Percentiles rank a stretch among this genome's conserved stretches.
phyloP scores from a whole-genome alignment of 2,888 invertebrate genomes.

The Pandemis cinnamomeana region DNA sequence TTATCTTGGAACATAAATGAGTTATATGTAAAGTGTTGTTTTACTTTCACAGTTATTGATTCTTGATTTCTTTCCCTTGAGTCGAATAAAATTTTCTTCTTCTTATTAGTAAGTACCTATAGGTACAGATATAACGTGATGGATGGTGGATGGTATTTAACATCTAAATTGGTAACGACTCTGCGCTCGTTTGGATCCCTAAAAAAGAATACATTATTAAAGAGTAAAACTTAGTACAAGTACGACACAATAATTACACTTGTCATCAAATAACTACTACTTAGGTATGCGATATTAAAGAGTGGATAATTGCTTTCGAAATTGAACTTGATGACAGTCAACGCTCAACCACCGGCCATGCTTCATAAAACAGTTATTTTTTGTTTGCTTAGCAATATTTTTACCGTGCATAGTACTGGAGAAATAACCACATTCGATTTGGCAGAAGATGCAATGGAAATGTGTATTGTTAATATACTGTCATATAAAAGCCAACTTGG shows the following conservation, averaged over 20 bases:
- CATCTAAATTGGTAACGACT: background rate
- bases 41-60: background rate
- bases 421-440: background rate
- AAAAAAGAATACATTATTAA: background rate
- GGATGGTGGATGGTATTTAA: no score
- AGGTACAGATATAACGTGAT: no score
- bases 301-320: background rate
- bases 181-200: background rate
- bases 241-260: background rate
- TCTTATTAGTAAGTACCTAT: no score
- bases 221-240: background rate
- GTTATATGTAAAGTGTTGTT: background rate
- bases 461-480: constrained; percentile 24
- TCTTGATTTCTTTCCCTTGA: no score
- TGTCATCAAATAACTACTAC: background rate
- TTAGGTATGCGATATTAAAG: background rate
- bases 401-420: background rate
- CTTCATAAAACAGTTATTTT: constrained; percentile 1
- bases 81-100: no score
- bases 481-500: constrained; percentile 14
- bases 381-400: constrained; percentile 1
- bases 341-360: constrained; percentile 16
- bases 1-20: background rate
- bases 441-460: constrained; percentile 8
- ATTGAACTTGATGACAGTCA: background rate